Conservation (phyloP, 2,888 invertebrate genomes). For the Orthonevra nobilis region DNA sequence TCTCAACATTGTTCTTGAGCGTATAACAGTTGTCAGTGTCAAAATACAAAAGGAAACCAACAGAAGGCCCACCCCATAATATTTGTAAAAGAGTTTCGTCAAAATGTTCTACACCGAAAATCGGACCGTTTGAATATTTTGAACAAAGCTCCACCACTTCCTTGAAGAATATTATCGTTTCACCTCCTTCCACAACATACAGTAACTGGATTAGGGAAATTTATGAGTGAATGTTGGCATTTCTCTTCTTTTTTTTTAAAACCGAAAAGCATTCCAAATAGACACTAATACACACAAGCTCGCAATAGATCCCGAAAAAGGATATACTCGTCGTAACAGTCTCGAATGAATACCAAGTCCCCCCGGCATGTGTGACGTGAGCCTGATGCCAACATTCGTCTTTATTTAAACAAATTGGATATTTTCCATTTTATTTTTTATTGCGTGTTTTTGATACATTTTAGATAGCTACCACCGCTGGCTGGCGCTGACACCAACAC, state of each 20-base stretch:
- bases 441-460: slow-evolving; percentile 69
- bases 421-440: slow-evolving; percentile 72
- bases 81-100: too few relatives aligned
- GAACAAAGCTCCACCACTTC: too few relatives aligned
- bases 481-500: slow-evolving; percentile 26
- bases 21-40: too few relatives aligned
- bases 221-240: too few relatives aligned
- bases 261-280: slow-evolving; percentile 42
- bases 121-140: too few relatives aligned
- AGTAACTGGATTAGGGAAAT: slow-evolving; percentile 32
- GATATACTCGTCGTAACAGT: too few relatives aligned
- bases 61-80: too few relatives aligned
- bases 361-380: slow-evolving; percentile 72
- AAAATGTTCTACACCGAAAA: too few relatives aligned
- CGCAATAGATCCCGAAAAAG: too few relatives aligned
- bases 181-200: background rate
- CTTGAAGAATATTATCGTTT: too few relatives aligned
- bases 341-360: slow-evolving; percentile 3
- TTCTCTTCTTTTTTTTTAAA: slow-evolving; percentile 38
- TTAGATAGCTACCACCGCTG: slow-evolving; percentile 44
- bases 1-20: too few relatives aligned
- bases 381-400: slow-evolving; percentile 78
- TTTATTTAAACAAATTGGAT: slow-evolving; percentile 79
- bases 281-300: slow-evolving; percentile 8
- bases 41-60: too few relatives aligned